These are phyloP conservation scores for Leptinotarsa juncta DNA, from an alignment of 2,888 invertebrate genomes.

Conservation along the genomic window DNA sequence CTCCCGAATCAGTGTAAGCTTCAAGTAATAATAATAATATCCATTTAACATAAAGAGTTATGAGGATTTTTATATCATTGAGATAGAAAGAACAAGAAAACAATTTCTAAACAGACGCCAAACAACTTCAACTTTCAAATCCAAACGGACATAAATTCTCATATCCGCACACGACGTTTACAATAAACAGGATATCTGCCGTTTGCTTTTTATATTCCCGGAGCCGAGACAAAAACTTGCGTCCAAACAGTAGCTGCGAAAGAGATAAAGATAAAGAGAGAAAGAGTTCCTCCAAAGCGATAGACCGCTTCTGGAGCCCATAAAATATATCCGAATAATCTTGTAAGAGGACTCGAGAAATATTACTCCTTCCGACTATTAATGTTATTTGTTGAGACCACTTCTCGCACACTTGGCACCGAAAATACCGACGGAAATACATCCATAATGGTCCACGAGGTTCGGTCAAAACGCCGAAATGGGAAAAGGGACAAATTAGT, in stretches of 20 bases:
- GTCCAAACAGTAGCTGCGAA: conserved; percentile 18
- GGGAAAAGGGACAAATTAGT: conserved; percentile 8
- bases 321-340: conserved; percentile 45
- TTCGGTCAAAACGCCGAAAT: conserved; percentile 2
- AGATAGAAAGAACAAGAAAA: not conserved
- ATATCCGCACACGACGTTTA: not conserved
- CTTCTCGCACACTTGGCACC: conserved; percentile 35
- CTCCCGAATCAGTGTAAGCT: too few relatives aligned
- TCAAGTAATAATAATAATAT: too few relatives aligned
- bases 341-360: conserved; percentile 39
- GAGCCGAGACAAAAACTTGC: not conserved
- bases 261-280: conserved; percentile 16
- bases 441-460: conserved; percentile 1
- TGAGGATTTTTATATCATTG: not conserved
- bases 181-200: conserved; percentile 13
- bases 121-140: not conserved
- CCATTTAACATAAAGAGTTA: too few relatives aligned
- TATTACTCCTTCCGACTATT: conserved; percentile 35
- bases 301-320: conserved; percentile 35
- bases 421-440: conserved; percentile 35
- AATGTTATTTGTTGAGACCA: conserved; percentile 39
- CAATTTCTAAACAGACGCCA: not conserved
- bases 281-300: conserved; percentile 21
- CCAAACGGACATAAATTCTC: not conserved
- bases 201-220: conserved; percentile 13